Evolutionary conservation across 2,113 vertebrate genomes (phyloP).

Genomic region (Prionailurus viverrinus): DNA sequence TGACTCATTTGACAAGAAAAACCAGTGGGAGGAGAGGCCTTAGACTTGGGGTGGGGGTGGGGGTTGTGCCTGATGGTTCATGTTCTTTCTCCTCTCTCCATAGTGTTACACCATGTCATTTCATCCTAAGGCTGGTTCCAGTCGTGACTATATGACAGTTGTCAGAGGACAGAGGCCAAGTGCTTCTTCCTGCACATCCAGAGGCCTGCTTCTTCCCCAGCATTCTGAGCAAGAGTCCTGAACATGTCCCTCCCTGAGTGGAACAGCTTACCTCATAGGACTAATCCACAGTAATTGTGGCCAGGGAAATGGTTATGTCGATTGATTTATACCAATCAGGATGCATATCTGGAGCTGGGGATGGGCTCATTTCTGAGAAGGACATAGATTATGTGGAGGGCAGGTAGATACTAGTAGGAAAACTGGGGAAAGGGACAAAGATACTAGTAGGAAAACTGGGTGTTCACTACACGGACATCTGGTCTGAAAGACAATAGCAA

Average conservation of each 20-base stretch:
- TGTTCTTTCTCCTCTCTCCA: neutral
- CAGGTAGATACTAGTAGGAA: neutral
- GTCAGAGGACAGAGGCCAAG: neutral
- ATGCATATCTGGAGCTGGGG: neutral
- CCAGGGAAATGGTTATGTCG: neutral
- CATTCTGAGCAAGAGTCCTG: neutral
- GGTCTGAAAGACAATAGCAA: neutral
- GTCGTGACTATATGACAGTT: neutral
- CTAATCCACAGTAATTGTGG: neutral
- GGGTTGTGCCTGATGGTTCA: neutral
- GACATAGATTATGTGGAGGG: neutral
- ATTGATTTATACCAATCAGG: neutral
- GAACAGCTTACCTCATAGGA: neutral
- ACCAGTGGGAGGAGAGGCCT: neutral
- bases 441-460: neutral
- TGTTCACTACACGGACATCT: neutral
- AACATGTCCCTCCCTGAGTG: neutral
- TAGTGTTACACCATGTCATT: neutral
- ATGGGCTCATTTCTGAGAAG: neutral
- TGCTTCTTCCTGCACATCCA: neutral
- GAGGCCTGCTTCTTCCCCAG: neutral
- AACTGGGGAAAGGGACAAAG: neutral
- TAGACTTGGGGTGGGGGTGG: too few relatives aligned
- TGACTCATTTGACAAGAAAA: neutral
- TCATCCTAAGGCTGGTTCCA: neutral